phyloP scores from a whole-genome alignment of 2,797 vertebrate genomes.

The Amazona finschi region DNA sequence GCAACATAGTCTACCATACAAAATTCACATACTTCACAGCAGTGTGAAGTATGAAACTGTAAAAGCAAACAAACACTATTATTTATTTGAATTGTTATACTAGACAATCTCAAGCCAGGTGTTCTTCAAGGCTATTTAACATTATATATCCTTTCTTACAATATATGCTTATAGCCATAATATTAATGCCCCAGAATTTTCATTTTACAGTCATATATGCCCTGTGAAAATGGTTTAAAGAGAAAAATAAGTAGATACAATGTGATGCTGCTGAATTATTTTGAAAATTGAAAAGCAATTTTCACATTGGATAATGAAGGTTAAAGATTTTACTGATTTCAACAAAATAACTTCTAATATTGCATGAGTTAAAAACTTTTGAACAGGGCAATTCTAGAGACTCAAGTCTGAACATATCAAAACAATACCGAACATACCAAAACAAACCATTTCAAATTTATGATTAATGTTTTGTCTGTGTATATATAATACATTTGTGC shows the following conservation, averaged over 20 bases:
- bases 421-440: background rate
- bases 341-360: background rate
- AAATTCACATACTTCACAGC: background rate
- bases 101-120: background rate
- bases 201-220: constrained; percentile 17
- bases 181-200: background rate
- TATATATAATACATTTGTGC: background rate
- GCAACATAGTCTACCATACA: background rate
- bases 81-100: background rate
- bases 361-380: background rate
- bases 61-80: constrained; percentile 38
- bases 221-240: background rate
- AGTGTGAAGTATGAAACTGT: background rate
- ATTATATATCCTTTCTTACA: background rate
- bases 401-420: background rate
- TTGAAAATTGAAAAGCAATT: background rate
- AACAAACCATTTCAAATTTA: background rate
- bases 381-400: background rate
- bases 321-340: background rate
- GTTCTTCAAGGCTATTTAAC: background rate
- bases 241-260: background rate
- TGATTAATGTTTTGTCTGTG: background rate
- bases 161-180: background rate
- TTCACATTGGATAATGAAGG: background rate
- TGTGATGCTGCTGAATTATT: background rate